Conservation (phyloP, 37 sponge, comb jelly and placozoan species). For the Aplysina aerophoba region DNA sequence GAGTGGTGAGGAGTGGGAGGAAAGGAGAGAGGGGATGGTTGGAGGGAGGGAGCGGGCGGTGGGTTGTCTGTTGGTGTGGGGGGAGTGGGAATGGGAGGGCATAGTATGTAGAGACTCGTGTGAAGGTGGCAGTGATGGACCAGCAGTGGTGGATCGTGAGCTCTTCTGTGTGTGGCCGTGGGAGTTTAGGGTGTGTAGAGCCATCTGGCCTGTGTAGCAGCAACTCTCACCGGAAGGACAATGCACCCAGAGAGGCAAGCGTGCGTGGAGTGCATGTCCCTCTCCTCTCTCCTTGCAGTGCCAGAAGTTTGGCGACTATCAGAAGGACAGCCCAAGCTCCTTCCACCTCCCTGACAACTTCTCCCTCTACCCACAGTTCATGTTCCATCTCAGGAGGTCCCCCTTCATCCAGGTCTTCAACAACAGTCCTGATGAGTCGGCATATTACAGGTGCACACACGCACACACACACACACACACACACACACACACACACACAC, state of each 20-base stretch:
- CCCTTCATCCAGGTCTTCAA: conserved; percentile 99
- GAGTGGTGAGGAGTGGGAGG: conserved; percentile 65
- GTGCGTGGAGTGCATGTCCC: not conserved
- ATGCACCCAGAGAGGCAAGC: too few relatives aligned
- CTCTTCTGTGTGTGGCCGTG: too few relatives aligned
- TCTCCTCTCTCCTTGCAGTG: conserved; percentile 58
- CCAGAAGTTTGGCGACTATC: conserved; percentile 97
- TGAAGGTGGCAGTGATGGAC: too few relatives aligned
- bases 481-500: not conserved
- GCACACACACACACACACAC: not conserved
- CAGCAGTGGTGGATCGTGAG: too few relatives aligned
- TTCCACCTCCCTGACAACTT: conserved; percentile 96
- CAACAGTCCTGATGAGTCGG: conserved; percentile 98
- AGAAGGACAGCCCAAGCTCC: conserved; percentile 90
- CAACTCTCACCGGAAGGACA: too few relatives aligned
- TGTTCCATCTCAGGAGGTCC: conserved; percentile 98
- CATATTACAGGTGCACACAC: conserved; percentile 84
- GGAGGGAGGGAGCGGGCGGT: too few relatives aligned
- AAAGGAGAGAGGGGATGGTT: too few relatives aligned
- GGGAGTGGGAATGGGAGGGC: too few relatives aligned
- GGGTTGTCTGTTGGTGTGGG: too few relatives aligned
- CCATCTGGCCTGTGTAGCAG: too few relatives aligned
- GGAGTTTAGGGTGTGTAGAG: too few relatives aligned
- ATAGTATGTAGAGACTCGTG: too few relatives aligned
- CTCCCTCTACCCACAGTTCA: conserved; percentile 98